Conservation (phyloP, 2,113 vertebrate species). For the Apeltes quadracus region DNA sequence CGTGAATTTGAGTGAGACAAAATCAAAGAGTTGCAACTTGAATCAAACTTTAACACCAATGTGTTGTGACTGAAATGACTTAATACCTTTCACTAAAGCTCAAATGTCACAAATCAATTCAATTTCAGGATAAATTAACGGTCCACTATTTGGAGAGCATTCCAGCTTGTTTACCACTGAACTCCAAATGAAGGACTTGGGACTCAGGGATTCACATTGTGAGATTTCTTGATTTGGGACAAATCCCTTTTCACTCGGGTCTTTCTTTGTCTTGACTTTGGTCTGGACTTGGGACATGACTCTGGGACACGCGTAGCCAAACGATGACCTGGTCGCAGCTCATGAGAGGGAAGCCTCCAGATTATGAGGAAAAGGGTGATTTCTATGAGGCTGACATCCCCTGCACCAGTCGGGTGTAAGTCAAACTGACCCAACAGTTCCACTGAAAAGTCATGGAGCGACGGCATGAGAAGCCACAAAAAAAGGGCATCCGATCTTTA, state of each 20-base stretch:
- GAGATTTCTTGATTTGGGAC: no score
- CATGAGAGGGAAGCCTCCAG: neutral
- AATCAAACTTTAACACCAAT: neutral
- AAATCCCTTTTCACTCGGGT: no score
- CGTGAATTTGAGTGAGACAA: neutral
- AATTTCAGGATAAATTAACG: no score
- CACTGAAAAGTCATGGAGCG: constrained; percentile 38
- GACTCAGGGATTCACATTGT: neutral
- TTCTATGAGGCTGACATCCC: constrained; percentile 5
- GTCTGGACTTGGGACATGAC: neutral
- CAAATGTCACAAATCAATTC: neutral
- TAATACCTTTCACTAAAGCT: neutral
- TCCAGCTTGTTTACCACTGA: neutral
- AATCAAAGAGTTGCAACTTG: neutral
- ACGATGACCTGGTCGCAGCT: neutral
- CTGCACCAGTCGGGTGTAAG: constrained; percentile 21
- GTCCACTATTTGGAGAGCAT: no score
- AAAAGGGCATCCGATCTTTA: constrained; percentile 8
- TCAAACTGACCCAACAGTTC: constrained; percentile 33
- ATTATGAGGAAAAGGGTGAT: neutral
- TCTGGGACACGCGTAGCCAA: neutral
- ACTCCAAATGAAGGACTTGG: neutral
- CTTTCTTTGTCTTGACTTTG: neutral
- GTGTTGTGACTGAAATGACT: neutral
- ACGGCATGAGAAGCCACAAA: constrained; percentile 36